Conservation (phyloP, 2,888 invertebrate species). For the Patella caerulea region DNA sequence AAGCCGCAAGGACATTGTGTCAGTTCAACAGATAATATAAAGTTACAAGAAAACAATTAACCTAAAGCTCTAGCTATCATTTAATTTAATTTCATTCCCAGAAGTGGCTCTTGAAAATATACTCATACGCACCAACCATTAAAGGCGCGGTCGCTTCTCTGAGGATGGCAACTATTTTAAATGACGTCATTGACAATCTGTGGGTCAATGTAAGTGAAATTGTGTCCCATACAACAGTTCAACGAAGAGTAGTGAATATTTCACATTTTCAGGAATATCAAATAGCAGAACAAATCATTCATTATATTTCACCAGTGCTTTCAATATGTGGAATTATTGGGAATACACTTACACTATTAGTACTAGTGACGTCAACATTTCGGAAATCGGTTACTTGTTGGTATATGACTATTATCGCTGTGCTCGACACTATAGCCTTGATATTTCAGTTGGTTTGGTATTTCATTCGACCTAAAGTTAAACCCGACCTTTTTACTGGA, state of each 20-base stretch:
- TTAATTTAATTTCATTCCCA: too few relatives aligned
- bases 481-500: neutral
- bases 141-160: too few relatives aligned
- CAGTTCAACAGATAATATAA: too few relatives aligned
- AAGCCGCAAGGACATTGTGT: too few relatives aligned
- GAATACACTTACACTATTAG: neutral
- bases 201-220: too few relatives aligned
- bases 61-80: too few relatives aligned
- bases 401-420: slow-evolving; percentile 34
- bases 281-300: neutral
- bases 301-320: neutral
- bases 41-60: too few relatives aligned
- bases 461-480: neutral
- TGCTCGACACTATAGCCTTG: slow-evolving; percentile 31
- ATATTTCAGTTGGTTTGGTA: slow-evolving; percentile 25
- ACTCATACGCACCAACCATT: too few relatives aligned
- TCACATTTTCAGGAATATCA: neutral
- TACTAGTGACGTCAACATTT: slow-evolving; percentile 7
- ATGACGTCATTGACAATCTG: too few relatives aligned
- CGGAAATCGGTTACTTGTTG: slow-evolving; percentile 31
- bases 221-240: too few relatives aligned
- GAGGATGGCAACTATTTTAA: too few relatives aligned
- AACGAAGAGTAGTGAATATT: neutral
- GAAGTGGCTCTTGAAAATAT: too few relatives aligned
- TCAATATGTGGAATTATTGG: neutral